A percentile compares a stretch with the other conserved stretches of the same genome.
These are phyloP conservation scores for Amphibalanus amphitrite DNA, from an alignment of 1,140 invertebrate genomes.

Conservation along the genomic window DNA sequence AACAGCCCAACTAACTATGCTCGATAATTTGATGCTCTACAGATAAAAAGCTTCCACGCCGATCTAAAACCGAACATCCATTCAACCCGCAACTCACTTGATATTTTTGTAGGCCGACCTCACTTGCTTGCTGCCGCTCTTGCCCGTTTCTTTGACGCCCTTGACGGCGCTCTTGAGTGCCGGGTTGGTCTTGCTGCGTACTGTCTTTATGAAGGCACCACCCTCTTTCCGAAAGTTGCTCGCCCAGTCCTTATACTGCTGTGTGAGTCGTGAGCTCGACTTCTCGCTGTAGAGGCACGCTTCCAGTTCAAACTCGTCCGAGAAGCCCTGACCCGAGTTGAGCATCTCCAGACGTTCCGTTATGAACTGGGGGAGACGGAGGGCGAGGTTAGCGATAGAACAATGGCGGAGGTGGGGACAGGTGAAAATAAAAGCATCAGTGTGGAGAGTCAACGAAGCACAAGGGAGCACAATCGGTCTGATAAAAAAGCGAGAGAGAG, in stretches of 20 bases:
- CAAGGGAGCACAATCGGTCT: no score
- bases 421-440: no score
- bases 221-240: slow-evolving; percentile 43
- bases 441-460: no score
- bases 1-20: no score
- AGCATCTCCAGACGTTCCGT: slow-evolving; percentile 76
- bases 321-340: slow-evolving; percentile 68
- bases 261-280: slow-evolving; percentile 50
- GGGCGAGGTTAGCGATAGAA: no score
- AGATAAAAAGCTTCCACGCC: no score
- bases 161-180: slow-evolving; percentile 62
- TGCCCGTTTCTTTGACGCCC: slow-evolving; percentile 37
- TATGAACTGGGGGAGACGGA: slow-evolving; percentile 57
- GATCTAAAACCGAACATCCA: no score
- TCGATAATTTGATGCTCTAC: no score
- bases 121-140: slow-evolving; percentile 12
- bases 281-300: slow-evolving; percentile 69
- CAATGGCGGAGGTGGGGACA: no score
- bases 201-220: slow-evolving; percentile 49
- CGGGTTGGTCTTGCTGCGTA: slow-evolving; percentile 64
- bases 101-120: slow-evolving; percentile 14
- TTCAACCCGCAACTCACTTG: no score
- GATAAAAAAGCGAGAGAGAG: no score
- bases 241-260: slow-evolving; percentile 58
- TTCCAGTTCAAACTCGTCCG: slow-evolving; percentile 88